Percentiles rank a stretch among this genome's conserved stretches.
These are phyloP conservation scores for Oligia fasciuncula DNA, from an alignment of 2,888 invertebrate genomes.

Conservation along the genomic window DNA sequence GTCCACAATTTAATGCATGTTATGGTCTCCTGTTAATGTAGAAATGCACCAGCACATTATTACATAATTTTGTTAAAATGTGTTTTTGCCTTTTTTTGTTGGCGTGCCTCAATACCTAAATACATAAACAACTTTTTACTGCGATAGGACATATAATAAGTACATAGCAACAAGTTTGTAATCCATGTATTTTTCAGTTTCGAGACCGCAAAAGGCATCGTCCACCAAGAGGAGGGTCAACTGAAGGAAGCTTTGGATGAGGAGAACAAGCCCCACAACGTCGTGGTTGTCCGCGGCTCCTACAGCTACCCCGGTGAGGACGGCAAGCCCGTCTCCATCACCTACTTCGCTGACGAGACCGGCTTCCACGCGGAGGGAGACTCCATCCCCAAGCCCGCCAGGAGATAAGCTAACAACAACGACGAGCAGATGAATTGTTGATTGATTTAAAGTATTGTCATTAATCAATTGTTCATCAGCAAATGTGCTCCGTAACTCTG, in stretches of 20 bases:
- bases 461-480: constrained; percentile 36
- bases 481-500: constrained; percentile 4
- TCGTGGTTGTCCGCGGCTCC: constrained; percentile 90
- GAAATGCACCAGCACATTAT: not conserved
- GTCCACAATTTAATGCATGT: not conserved
- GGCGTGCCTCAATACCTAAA: not conserved
- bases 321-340: constrained; percentile 87
- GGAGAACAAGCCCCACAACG: constrained; percentile 89
- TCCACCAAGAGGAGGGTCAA: constrained; percentile 87
- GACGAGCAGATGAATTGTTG: constrained; percentile 54
- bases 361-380: constrained; percentile 91
- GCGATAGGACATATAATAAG: not conserved
- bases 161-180: not conserved
- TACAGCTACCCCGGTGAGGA: constrained; percentile 90
- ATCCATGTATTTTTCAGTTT: constrained; percentile 39
- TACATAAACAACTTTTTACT: not conserved
- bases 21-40: not conserved
- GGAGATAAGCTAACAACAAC: constrained; percentile 65
- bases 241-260: constrained; percentile 83
- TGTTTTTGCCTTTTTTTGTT: not conserved
- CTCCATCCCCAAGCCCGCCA: constrained; percentile 89
- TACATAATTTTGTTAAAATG: not conserved
- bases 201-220: constrained; percentile 90
- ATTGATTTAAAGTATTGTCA: constrained; percentile 38
- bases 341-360: constrained; percentile 91